phyloP scores from a whole-genome alignment of 1,140 invertebrate genomes.

The Zaprionus lachaisei region DNA sequence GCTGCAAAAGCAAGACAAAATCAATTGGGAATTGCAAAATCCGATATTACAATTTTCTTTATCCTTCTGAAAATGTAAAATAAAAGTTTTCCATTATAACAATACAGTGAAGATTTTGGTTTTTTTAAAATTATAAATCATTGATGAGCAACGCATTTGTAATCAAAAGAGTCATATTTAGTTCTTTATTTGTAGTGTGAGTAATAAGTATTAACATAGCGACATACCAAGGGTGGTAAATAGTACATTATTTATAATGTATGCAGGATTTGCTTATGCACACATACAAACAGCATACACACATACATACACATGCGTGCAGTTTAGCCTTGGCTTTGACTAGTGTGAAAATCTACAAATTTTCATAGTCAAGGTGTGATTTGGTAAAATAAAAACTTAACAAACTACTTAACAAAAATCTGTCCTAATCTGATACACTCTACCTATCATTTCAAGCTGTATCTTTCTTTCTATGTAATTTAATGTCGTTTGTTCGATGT shows the following conservation, averaged over 20 bases:
- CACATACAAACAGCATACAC: neutral
- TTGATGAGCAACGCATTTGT: conserved; percentile 55
- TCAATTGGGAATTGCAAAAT: conserved; percentile 32
- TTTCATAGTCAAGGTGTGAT: conserved; percentile 4
- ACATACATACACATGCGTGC: conserved; percentile 4
- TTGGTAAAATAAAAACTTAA: conserved; percentile 9
- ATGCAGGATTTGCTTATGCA: neutral
- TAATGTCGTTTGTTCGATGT: conserved; percentile 26
- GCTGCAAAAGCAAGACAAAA: conserved; percentile 29
- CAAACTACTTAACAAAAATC: conserved; percentile 5
- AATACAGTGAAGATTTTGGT: neutral
- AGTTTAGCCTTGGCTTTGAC: conserved; percentile 12
- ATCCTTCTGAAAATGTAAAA: neutral
- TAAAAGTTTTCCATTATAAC: neutral
- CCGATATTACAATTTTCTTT: conserved; percentile 8
- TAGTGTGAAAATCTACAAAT: neutral
- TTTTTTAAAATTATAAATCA: conserved; percentile 20
- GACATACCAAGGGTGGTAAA: neutral
- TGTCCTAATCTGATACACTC: conserved; percentile 20
- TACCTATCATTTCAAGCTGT: conserved; percentile 34
- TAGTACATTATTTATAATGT: conserved; percentile 1
- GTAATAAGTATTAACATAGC: conserved; percentile 28
- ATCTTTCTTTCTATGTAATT: conserved; percentile 23
- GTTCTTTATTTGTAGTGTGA: conserved; percentile 9
- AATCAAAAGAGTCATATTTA: conserved; percentile 17